Evolutionary conservation across 2,797 vertebrate genomes (phyloP).

Genomic region (Dermochelys coriacea): DNA sequence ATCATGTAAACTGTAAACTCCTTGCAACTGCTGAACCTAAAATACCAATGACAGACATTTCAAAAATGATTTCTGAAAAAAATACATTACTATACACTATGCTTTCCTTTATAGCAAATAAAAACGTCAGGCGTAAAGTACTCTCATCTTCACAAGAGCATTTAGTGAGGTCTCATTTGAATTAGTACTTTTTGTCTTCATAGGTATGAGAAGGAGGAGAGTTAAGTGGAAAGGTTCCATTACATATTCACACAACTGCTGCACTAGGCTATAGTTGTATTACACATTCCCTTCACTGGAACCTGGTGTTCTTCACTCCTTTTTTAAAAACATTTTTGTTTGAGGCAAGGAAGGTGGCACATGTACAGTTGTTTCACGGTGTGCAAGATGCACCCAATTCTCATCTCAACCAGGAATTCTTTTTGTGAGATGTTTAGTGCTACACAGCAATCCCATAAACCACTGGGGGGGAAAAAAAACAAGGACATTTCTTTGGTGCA

Average conservation of each 20-base stretch:
- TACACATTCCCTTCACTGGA: neutral
- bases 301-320: neutral
- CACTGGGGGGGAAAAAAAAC: neutral
- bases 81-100: neutral
- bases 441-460: neutral
- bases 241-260: neutral
- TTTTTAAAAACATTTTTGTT: neutral
- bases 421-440: neutral
- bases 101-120: neutral
- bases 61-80: neutral
- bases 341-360: neutral
- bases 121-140: neutral
- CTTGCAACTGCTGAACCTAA: slow-evolving; percentile 97
- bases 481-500: neutral
- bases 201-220: neutral
- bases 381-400: neutral
- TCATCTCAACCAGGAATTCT: neutral
- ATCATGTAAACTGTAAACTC: slow-evolving; percentile 95
- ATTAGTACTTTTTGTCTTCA: neutral
- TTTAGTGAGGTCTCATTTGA: neutral
- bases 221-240: neutral
- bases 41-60: slow-evolving; percentile 24
- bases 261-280: neutral
- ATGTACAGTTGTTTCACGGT: neutral
- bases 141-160: neutral